Evolutionary conservation across 2,113 vertebrate species (phyloP).

Genomic region (Odocoileus hemionus): DNA sequence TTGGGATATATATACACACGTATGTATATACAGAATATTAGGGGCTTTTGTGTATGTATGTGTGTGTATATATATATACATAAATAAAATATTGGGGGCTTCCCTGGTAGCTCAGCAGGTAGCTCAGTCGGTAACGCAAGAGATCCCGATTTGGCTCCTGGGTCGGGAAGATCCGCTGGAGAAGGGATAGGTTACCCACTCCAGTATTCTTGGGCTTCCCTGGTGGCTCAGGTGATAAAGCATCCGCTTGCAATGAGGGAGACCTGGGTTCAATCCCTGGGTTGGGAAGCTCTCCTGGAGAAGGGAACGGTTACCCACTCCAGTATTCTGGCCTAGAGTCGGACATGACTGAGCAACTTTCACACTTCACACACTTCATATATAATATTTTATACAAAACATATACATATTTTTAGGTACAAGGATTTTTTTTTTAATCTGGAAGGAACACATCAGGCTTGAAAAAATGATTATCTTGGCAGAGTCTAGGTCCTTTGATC

Average conservation of each 20-base stretch:
- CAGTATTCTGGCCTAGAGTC: background rate
- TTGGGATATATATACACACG: background rate
- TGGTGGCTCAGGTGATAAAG: background rate
- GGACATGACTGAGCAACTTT: background rate
- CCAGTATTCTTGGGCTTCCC: background rate
- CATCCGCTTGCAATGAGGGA: background rate
- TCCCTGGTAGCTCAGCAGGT: background rate
- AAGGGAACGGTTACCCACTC: background rate
- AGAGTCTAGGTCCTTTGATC: background rate
- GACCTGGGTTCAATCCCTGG: background rate
- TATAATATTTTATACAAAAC: background rate
- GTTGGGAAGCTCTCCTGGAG: background rate
- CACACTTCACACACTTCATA: background rate
- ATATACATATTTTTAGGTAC: background rate
- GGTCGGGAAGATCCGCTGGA: background rate
- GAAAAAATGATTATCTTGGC: background rate
- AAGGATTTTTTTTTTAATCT: background rate
- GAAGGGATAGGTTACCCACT: background rate
- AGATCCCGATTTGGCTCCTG: background rate
- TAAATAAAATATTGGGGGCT: background rate
- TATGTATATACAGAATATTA: background rate
- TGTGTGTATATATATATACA: too few relatives aligned
- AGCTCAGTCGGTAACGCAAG: background rate
- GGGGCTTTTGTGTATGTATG: background rate
- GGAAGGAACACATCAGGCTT: background rate